Conservation (phyloP, 2,113 vertebrate species). For the Marmota monax region DNA sequence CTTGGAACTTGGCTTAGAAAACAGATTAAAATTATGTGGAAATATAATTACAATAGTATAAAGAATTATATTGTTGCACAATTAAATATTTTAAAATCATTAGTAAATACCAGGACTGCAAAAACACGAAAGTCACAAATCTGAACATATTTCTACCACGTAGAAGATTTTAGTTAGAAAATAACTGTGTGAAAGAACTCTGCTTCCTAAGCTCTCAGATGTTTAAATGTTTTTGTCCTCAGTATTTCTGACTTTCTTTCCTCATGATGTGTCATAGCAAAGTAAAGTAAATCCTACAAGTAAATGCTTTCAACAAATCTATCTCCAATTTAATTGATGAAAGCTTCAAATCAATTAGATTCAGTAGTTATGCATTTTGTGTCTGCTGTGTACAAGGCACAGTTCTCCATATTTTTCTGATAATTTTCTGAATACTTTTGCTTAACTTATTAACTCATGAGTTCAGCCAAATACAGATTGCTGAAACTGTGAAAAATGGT, state of each 20-base stretch:
- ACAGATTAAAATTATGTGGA: neutral
- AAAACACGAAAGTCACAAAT: neutral
- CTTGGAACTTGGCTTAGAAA: neutral
- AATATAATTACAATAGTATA: neutral
- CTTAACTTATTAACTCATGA: neutral
- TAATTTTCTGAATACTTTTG: constrained; percentile 5
- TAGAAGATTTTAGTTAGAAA: neutral
- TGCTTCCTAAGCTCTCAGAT: neutral
- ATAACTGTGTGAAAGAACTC: neutral
- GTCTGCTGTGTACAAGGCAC: neutral
- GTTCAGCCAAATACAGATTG: constrained; percentile 57
- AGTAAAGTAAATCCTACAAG: neutral
- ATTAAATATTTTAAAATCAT: neutral
- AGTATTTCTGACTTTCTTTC: neutral
- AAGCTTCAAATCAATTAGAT: constrained; percentile 5
- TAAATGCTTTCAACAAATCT: neutral
- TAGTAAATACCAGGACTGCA: neutral
- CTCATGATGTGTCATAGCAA: neutral
- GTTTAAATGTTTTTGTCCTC: neutral
- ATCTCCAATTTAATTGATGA: neutral
- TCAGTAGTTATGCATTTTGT: neutral
- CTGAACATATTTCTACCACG: neutral
- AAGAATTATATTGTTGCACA: neutral
- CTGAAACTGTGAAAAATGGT: constrained; percentile 41
- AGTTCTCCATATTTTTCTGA: neutral